Conservation (phyloP, 2,113 vertebrate species). For the Todiramphus chloris region DNA sequence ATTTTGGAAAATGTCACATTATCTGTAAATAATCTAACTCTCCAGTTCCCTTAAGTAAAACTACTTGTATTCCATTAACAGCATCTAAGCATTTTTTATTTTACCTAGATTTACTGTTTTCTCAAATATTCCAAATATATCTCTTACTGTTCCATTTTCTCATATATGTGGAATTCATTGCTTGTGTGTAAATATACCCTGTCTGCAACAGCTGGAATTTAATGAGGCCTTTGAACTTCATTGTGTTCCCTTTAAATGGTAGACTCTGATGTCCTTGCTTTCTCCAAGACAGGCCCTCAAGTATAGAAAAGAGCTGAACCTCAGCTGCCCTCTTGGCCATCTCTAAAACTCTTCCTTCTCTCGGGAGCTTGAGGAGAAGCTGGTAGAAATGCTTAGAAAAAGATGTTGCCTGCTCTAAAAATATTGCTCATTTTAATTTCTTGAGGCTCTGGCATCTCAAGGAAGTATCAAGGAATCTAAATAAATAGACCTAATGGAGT, state of each 20-base stretch:
- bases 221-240: not conserved
- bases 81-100: not conserved
- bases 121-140: not conserved
- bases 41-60: not conserved
- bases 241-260: not conserved
- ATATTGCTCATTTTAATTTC: slow-evolving; percentile 8
- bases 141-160: not conserved
- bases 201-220: not conserved
- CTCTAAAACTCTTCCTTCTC: not conserved
- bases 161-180: not conserved
- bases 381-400: not conserved
- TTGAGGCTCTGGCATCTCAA: not conserved
- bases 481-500: not conserved
- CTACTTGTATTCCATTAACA: not conserved
- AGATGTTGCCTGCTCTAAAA: not conserved
- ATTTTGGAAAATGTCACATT: not conserved
- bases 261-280: not conserved
- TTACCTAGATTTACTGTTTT: not conserved
- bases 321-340: not conserved
- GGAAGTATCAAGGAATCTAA: not conserved
- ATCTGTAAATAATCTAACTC: not conserved
- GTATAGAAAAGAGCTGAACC: not conserved
- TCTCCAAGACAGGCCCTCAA: not conserved
- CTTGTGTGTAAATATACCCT: not conserved
- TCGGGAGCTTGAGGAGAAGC: not conserved